A percentile compares a stretch with the other conserved stretches of the same genome.
phyloP scores from a whole-genome alignment of 2,113 vertebrate genomes.

The Microtus ochrogaster region DNA sequence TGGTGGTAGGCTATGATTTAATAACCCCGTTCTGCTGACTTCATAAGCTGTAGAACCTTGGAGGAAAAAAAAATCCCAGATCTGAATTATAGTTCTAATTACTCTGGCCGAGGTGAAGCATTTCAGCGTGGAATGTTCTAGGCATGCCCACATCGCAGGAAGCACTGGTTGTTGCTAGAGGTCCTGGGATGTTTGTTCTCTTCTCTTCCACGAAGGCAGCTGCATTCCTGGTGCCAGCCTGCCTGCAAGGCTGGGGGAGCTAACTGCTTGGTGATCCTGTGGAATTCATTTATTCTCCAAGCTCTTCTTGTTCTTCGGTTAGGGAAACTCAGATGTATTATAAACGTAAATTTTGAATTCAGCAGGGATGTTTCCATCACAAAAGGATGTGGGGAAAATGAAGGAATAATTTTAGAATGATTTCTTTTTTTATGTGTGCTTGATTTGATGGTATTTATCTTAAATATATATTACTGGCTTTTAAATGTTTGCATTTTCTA shows the following conservation, averaged over 20 bases:
- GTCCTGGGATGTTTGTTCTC: slow-evolving; percentile 4
- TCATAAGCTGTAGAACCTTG: slow-evolving; percentile 77
- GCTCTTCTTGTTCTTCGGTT: not conserved
- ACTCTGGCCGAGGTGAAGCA: slow-evolving; percentile 40
- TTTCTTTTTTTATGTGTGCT: slow-evolving; percentile 34
- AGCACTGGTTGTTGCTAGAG: slow-evolving; percentile 13
- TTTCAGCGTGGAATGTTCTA: slow-evolving; percentile 21
- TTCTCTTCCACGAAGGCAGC: not conserved
- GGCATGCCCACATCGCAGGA: not conserved
- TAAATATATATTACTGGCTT: slow-evolving; percentile 30
- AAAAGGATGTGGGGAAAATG: not conserved
- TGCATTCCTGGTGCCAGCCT: not conserved
- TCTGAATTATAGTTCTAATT: slow-evolving; percentile 75
- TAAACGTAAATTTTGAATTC: slow-evolving; percentile 26
- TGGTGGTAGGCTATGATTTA: slow-evolving; percentile 78
- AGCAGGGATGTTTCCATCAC: slow-evolving; percentile 7
- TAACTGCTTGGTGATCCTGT: slow-evolving; percentile 54
- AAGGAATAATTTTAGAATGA: slow-evolving; percentile 7
- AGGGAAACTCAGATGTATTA: slow-evolving; percentile 7
- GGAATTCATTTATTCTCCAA: slow-evolving; percentile 38
- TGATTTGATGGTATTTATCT: slow-evolving; percentile 33
- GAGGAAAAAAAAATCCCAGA: slow-evolving; percentile 75
- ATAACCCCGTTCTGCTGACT: slow-evolving; percentile 75
- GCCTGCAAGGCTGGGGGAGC: not conserved
- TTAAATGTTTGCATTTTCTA: slow-evolving; percentile 20